Conservation (phyloP, 2,113 vertebrate genomes). For the Vanacampus margaritifer region DNA sequence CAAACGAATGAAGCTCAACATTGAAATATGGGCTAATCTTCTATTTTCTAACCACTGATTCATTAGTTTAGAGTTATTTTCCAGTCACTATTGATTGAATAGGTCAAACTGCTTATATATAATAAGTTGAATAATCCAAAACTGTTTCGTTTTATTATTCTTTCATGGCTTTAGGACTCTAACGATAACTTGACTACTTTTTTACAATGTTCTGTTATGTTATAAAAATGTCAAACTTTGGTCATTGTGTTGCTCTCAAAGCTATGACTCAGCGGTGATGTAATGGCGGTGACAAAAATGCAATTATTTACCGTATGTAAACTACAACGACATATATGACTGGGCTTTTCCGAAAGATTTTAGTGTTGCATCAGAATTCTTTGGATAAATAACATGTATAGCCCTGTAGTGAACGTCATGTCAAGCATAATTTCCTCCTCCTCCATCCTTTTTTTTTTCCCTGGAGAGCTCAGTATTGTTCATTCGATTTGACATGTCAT, state of each 20-base stretch:
- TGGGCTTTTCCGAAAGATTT: not conserved
- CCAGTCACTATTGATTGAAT: too few species aligned
- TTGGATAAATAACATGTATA: not conserved
- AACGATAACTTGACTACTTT: not conserved
- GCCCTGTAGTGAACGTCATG: not conserved
- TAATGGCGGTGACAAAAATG: not conserved
- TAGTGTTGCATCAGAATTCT: not conserved
- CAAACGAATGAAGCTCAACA: too few species aligned
- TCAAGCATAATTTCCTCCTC: too few species aligned
- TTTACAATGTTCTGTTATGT: not conserved
- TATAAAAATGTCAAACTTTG: not conserved
- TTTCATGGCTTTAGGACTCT: not conserved
- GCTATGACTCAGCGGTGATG: not conserved
- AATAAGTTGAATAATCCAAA: too few species aligned
- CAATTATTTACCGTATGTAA: not conserved
- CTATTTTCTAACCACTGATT: too few species aligned
- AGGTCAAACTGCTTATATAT: too few species aligned
- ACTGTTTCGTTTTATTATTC: not conserved
- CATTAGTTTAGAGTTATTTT: too few species aligned
- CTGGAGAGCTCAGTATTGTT: too few species aligned
- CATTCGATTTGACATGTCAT: too few species aligned
- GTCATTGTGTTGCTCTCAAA: not conserved
- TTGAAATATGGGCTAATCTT: too few species aligned
- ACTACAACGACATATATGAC: not conserved
- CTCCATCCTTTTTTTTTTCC: too few species aligned